Base-by-base conservation (phyloP, 2,888 invertebrate species). In the Himalopsyche kuldschensis region DNA sequence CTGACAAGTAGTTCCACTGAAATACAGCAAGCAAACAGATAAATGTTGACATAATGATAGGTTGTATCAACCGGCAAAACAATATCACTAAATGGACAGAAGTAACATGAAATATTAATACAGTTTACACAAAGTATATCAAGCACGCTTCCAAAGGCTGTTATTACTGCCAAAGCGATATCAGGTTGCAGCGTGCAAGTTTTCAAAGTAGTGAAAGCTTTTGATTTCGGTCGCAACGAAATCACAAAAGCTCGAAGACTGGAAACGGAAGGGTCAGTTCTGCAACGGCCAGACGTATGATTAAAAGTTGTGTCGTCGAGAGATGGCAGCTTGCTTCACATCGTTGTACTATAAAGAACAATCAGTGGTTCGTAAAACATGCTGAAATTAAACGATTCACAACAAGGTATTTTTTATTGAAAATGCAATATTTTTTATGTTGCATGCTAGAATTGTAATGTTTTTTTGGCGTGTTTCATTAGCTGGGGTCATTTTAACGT, bases 271-370 rank as follows among this genome's bases (percentile, higher is more conserved):
- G 69, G 69, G 69, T 27, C 69, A 69, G 69, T 69, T 27, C 69
- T 27, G 30, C 69, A 69, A 69, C 27, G 79, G 30, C 79, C 79
- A 80, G 79, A 80, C 69, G 79, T 80, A 80, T 80, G 79, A 80
- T 80, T 80, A 80, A 80, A 80, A 80, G 69, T 69, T 69, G 69
- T 69, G 69, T 69, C 69, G 69, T 69, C 27, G 24, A 69, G 69
- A 69, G 69, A 69, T 69, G 69, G 24, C 69, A 27, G 69, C 30
- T 27, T 24, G 20, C 27, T 69, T 24, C 69, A 27, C 6, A n/a
- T 20, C 55, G n/a, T 3, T 4, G 55, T 20, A 20, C 10, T 27
- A 63, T 69, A 69, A 69, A 24, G 69, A 30, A 27, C 30, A 27
- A 27, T 69, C 20, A 30, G 27, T 11, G 1, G 69, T 11, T 11